phyloP scores from a whole-genome alignment of 2,888 invertebrate genomes.

The Nebria brevicollis region DNA sequence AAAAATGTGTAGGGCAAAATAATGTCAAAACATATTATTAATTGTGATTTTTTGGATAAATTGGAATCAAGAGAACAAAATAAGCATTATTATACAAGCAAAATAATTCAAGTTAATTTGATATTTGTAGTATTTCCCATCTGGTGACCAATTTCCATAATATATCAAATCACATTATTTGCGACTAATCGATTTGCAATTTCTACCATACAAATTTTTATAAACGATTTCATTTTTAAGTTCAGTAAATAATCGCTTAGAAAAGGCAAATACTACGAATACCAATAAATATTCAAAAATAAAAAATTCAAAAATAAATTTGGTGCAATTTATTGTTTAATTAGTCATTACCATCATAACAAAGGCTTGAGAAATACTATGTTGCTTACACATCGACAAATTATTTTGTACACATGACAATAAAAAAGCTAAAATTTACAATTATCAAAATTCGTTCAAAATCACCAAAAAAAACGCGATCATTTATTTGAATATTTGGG shows the following conservation, averaged over 20 bases:
- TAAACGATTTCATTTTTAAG: background rate
- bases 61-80: conserved; percentile 34
- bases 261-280: conserved; percentile 41
- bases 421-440: conserved; percentile 33
- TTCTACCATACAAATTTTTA: background rate
- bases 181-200: background rate
- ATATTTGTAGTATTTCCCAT: conserved; percentile 34
- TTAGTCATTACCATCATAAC: conserved; percentile 30
- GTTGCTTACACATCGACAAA: conserved; percentile 45
- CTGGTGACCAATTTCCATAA: background rate
- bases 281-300: conserved; percentile 24
- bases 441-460: background rate
- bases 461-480: background rate
- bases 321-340: conserved; percentile 36
- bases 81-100: conserved; percentile 48
- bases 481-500: background rate
- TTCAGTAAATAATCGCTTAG: background rate
- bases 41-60: conserved; percentile 27
- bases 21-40: conserved; percentile 61
- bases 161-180: background rate
- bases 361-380: conserved; percentile 37
- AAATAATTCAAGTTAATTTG: conserved; percentile 42
- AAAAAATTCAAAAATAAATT: conserved; percentile 39
- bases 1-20: conserved; percentile 63
- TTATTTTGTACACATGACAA: conserved; percentile 44